These are phyloP conservation scores for Lutjanus argentimaculatus DNA, from an alignment of 2,797 vertebrate species.

Conservation along the genomic window DNA sequence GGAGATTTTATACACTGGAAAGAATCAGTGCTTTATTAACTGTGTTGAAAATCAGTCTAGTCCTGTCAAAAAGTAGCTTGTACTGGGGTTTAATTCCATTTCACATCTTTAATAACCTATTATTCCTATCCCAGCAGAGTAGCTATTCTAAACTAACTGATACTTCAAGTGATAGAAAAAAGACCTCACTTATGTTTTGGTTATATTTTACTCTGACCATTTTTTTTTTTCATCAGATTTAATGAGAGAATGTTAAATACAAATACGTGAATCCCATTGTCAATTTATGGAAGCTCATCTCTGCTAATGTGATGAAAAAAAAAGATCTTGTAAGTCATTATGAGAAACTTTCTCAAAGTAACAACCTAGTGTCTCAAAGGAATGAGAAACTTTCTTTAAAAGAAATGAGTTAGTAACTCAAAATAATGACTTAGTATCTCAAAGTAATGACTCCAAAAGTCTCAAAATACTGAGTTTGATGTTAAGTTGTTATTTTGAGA, in stretches of 20 bases:
- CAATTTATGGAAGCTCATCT: too few species aligned
- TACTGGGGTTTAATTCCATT: conserved; percentile 20
- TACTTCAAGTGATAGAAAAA: not conserved
- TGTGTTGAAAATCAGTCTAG: conserved; percentile 18
- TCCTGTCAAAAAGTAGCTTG: conserved; percentile 18
- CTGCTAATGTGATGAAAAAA: too few species aligned
- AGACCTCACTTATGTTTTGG: not conserved
- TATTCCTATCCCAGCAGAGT: not conserved
- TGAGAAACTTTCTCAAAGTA: too few species aligned
- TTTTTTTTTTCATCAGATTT: conserved; percentile 1
- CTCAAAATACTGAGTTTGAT: too few species aligned
- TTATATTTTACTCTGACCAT: not conserved
- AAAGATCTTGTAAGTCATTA: too few species aligned
- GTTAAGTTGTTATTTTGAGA: too few species aligned
- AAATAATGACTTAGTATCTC: too few species aligned
- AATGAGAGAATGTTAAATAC: not conserved
- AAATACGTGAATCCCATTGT: not conserved
- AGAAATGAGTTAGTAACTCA: too few species aligned
- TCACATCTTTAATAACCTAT: not conserved
- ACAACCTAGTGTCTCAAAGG: too few species aligned
- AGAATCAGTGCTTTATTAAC: conserved; percentile 26
- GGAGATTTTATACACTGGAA: conserved; percentile 11
- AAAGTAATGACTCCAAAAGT: too few species aligned
- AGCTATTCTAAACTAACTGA: not conserved
- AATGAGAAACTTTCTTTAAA: too few species aligned